Conservation (phyloP, 2,797 vertebrate species). For the Bradypus variegatus region DNA sequence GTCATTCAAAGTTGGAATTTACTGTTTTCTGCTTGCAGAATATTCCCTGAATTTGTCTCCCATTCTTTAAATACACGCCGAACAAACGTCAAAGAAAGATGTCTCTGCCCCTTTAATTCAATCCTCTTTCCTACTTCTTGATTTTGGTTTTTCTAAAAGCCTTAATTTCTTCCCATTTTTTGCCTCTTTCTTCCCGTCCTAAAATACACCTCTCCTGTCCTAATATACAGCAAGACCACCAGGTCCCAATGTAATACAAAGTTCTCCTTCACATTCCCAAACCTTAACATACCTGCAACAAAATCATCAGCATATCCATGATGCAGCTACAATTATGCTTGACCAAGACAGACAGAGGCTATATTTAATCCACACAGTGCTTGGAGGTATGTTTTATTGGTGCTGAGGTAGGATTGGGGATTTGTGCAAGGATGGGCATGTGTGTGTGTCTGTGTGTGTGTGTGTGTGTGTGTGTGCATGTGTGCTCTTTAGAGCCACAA, state of each 20-base stretch:
- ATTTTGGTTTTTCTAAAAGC: neutral
- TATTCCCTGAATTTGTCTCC: neutral
- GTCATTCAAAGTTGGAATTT: slow-evolving; percentile 5
- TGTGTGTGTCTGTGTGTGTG: no score
- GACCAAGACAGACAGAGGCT: neutral
- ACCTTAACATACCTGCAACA: neutral
- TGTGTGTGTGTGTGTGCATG: no score
- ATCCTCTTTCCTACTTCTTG: neutral
- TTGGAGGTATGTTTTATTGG: neutral
- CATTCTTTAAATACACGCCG: neutral
- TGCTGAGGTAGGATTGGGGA: neutral
- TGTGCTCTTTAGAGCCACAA: neutral
- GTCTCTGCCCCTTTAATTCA: neutral
- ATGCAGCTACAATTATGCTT: neutral
- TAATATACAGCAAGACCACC: neutral
- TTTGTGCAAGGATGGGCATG: no score
- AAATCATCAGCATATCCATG: neutral
- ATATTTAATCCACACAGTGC: neutral
- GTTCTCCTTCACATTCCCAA: neutral
- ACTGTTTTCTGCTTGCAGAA: neutral
- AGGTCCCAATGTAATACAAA: neutral
- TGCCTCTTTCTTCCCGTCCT: neutral
- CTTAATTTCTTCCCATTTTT: neutral
- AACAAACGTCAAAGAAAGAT: neutral
- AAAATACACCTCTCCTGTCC: neutral